Conservation (phyloP, 2,888 invertebrate species). For the Ypsolopha scabrella region DNA sequence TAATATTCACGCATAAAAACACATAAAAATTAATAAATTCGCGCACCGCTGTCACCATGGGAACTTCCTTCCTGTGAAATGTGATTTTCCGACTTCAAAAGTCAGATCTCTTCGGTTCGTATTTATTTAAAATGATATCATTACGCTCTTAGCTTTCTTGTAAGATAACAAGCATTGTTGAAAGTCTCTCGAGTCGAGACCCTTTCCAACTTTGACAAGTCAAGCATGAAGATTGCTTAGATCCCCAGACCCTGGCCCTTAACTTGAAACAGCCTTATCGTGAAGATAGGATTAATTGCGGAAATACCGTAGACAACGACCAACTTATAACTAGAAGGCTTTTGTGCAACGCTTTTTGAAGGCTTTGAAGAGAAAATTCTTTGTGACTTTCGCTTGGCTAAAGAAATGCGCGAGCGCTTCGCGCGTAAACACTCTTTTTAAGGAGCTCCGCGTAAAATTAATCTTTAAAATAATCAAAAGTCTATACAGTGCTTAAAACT, state of each 20-base stretch:
- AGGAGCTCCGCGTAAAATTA: too few relatives aligned
- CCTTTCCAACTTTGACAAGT: slow-evolving; percentile 68
- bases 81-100: not conserved
- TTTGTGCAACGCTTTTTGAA: slow-evolving; percentile 13
- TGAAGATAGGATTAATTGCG: slow-evolving; percentile 64
- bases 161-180: slow-evolving; percentile 70
- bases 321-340: slow-evolving; percentile 50
- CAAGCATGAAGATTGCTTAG: slow-evolving; percentile 69
- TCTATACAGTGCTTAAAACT: too few relatives aligned
- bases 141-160: slow-evolving; percentile 61
- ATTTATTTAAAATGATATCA: slow-evolving; percentile 62
- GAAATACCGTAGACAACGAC: slow-evolving; percentile 59
- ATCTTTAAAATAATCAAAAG: too few relatives aligned
- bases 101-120: not conserved
- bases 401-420: too few relatives aligned
- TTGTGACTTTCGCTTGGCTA: too few relatives aligned
- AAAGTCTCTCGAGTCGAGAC: slow-evolving; percentile 65
- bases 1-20: too few relatives aligned
- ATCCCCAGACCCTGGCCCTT: slow-evolving; percentile 62
- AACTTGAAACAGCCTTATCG: slow-evolving; percentile 65
- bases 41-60: too few relatives aligned
- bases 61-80: not conserved
- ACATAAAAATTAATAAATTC: too few relatives aligned
- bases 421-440: too few relatives aligned
- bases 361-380: too few relatives aligned